phyloP scores from a whole-genome alignment of 2,797 vertebrate species.

The Balearica regulorum region DNA sequence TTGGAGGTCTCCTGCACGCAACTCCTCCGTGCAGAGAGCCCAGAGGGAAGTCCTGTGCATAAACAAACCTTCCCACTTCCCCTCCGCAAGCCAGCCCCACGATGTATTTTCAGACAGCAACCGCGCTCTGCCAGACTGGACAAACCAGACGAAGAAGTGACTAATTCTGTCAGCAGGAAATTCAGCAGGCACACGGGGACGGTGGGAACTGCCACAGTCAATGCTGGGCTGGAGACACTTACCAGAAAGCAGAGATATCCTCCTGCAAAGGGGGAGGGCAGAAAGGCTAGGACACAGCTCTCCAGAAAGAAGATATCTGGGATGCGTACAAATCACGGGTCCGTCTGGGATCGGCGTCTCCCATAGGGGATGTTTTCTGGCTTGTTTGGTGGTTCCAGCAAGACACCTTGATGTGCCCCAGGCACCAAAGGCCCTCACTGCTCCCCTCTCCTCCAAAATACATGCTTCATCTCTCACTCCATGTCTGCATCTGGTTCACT shows the following conservation, averaged over 20 bases:
- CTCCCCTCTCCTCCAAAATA: background rate
- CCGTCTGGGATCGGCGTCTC: background rate
- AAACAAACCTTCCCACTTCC: background rate
- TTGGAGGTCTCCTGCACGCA: background rate
- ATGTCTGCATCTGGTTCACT: background rate
- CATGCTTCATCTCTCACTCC: background rate
- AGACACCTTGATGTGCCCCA: rapidly evolving
- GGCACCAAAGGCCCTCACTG: background rate
- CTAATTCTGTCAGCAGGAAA: conserved; percentile 20
- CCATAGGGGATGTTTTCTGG: background rate
- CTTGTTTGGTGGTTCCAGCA: background rate
- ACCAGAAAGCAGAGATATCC: background rate
- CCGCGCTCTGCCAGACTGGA: background rate
- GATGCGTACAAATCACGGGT: background rate
- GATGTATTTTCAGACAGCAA: conserved; percentile 5
- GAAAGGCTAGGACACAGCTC: rapidly evolving
- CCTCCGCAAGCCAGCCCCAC: background rate
- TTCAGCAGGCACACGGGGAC: background rate
- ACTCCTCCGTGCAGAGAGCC: background rate
- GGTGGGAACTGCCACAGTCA: background rate
- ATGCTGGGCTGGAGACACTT: background rate
- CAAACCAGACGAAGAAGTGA: conserved; percentile 48
- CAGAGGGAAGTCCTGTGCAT: background rate
- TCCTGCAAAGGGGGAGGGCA: background rate
- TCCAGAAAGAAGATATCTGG: background rate